A percentile compares a stretch with the other conserved stretches of the same genome.
These are phyloP conservation scores for Protosalanx chinensis DNA, from an alignment of 2,797 vertebrate species.

Conservation along the genomic window DNA sequence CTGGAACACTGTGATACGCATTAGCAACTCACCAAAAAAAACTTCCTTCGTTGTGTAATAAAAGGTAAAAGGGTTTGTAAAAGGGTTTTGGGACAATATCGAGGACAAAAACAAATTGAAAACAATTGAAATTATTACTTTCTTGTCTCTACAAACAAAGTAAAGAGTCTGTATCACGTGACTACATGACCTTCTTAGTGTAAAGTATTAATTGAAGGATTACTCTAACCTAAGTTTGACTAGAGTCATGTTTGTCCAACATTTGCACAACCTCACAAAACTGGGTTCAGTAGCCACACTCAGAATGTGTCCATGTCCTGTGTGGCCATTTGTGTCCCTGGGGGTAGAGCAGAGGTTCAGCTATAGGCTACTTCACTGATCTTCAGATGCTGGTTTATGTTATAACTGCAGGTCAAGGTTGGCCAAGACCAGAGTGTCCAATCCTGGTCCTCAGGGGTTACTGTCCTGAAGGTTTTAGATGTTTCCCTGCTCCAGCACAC, in stretches of 20 bases:
- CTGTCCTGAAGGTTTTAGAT: too few species aligned
- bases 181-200: constrained; percentile 13
- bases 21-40: constrained; percentile 13
- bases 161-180: not conserved
- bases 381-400: too few species aligned
- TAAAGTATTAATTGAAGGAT: constrained; percentile 4
- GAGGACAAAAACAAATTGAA: not conserved
- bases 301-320: constrained; percentile 9
- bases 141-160: not conserved
- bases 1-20: constrained; percentile 32
- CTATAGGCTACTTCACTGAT: too few species aligned
- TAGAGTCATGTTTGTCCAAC: constrained; percentile 70
- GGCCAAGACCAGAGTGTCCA: too few species aligned
- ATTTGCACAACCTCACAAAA: constrained; percentile 66
- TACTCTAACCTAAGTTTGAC: constrained; percentile 42
- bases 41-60: constrained; percentile 23
- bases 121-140: not conserved
- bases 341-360: not conserved
- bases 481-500: too few species aligned
- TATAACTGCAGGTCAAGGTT: too few species aligned
- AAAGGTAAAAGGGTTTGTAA: constrained; percentile 30
- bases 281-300: constrained; percentile 23
- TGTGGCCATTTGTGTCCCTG: constrained; percentile 6
- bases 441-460: too few species aligned
- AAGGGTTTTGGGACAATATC: constrained; percentile 1